A percentile compares a stretch with the other conserved stretches of the same genome.
phyloP scores from a whole-genome alignment of 1,140 invertebrate species.

The Homalodisca vitripennis region DNA sequence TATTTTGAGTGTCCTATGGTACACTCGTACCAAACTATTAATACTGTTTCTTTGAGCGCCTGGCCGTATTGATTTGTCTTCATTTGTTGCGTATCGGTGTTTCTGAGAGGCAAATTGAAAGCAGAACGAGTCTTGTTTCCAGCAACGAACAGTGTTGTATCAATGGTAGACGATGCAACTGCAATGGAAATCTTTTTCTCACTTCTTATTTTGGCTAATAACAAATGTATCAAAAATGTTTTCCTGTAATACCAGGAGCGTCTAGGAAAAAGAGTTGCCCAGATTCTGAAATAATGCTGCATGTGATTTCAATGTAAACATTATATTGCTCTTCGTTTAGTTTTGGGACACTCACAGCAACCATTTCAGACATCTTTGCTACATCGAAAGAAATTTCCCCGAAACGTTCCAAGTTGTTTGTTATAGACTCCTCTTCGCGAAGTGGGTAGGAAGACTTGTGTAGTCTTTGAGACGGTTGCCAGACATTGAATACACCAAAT shows the following conservation, averaged over 20 bases:
- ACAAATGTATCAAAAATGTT: too few species aligned
- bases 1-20: constrained; percentile 45
- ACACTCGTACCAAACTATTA: constrained; percentile 50
- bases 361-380: neutral
- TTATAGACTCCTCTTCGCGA: neutral
- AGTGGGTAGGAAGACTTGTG: neutral
- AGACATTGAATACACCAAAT: constrained; percentile 2
- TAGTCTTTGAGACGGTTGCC: neutral
- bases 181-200: constrained; percentile 43
- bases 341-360: neutral
- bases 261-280: constrained; percentile 39
- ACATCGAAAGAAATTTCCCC: neutral
- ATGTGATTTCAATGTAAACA: constrained; percentile 10
- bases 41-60: constrained; percentile 39
- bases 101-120: constrained; percentile 47
- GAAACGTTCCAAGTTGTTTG: neutral
- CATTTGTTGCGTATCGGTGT: constrained; percentile 40
- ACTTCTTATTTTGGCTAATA: constrained; percentile 39
- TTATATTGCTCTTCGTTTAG: constrained; percentile 16
- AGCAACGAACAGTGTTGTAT: constrained; percentile 41
- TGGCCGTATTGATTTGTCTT: constrained; percentile 37
- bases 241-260: constrained; percentile 45
- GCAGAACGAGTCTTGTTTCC: constrained; percentile 47
- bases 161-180: constrained; percentile 50
- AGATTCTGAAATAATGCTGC: constrained; percentile 1